phyloP scores from a whole-genome alignment of 1,140 invertebrate genomes.

The Drosophila ercepeae region DNA sequence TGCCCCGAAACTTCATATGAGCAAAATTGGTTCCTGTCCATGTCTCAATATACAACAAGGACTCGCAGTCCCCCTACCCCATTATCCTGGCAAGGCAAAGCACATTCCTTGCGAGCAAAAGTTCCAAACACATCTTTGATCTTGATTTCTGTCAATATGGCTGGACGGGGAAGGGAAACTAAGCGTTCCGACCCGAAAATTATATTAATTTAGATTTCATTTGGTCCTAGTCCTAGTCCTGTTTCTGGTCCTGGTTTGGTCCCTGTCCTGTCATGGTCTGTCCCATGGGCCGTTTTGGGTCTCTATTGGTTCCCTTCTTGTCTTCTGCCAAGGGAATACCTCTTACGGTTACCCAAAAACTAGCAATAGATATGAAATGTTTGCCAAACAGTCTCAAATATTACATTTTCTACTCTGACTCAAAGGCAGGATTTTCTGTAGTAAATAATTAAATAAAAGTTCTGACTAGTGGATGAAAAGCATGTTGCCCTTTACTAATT shows the following conservation, averaged over 20 bases:
- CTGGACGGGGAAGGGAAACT: not conserved
- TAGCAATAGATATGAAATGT: not conserved
- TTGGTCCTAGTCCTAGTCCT: slow-evolving; percentile 27
- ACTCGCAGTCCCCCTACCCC: not conserved
- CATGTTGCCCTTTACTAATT: too few relatives aligned
- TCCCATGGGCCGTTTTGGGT: slow-evolving; percentile 19
- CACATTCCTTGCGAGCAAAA: slow-evolving; percentile 58
- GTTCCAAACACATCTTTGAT: slow-evolving; percentile 68
- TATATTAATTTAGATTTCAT: slow-evolving; percentile 79
- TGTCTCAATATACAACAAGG: slow-evolving; percentile 31
- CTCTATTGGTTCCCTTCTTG: slow-evolving; percentile 45
- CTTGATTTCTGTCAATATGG: slow-evolving; percentile 64
- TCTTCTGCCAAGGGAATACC: slow-evolving; percentile 3
- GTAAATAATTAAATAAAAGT: too few relatives aligned
- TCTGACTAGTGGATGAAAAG: too few relatives aligned
- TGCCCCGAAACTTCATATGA: slow-evolving; percentile 12
- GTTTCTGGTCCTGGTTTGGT: too few relatives aligned
- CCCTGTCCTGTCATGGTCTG: not conserved
- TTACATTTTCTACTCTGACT: not conserved
- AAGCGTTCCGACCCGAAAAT: slow-evolving; percentile 60
- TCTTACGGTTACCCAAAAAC: not conserved
- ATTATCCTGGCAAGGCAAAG: slow-evolving; percentile 15
- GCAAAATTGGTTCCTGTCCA: slow-evolving; percentile 63
- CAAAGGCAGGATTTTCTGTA: not conserved
- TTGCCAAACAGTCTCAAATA: not conserved